phyloP scores from a whole-genome alignment of 2,113 vertebrate species.

The Cavia porcellus region DNA sequence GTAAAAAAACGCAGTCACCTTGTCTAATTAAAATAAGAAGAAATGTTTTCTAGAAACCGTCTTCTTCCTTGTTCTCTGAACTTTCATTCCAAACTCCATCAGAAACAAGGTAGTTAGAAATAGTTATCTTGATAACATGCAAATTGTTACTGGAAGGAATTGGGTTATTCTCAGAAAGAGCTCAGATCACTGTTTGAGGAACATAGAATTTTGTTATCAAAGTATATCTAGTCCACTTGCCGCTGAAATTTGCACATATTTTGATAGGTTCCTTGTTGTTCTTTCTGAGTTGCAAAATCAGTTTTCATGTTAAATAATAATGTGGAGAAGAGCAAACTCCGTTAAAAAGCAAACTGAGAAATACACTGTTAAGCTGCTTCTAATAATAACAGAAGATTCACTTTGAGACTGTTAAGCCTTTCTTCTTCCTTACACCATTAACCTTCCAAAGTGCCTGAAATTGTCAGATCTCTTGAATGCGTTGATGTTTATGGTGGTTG shows the following conservation, averaged over 20 bases:
- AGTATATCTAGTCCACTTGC: slow-evolving; percentile 21
- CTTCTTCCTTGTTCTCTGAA: background rate
- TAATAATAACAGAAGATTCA: slow-evolving; percentile 35
- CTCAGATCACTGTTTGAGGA: background rate
- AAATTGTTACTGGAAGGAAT: background rate
- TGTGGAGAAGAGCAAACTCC: slow-evolving; percentile 26
- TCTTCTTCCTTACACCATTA: slow-evolving; percentile 37
- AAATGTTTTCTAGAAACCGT: slow-evolving; percentile 15
- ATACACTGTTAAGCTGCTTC: background rate
- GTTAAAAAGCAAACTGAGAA: background rate
- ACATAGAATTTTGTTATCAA: slow-evolving; percentile 38
- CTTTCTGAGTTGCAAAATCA: slow-evolving; percentile 6
- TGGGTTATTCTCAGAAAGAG: background rate
- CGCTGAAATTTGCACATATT: slow-evolving; percentile 42
- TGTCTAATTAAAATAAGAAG: slow-evolving; percentile 28
- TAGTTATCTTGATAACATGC: background rate
- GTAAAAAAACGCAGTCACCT: background rate
- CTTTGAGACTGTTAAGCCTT: slow-evolving; percentile 43
- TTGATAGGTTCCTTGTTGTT: slow-evolving; percentile 54
- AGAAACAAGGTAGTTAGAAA: background rate
- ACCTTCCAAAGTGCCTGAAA: slow-evolving; percentile 35
- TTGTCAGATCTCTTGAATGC: slow-evolving; percentile 10
- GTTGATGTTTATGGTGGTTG: background rate
- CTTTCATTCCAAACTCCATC: background rate
- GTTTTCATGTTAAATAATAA: slow-evolving; percentile 64